Base-by-base conservation (phyloP, 64 coral and sea anemone species). In the Exaiptasia diaphana region DNA sequence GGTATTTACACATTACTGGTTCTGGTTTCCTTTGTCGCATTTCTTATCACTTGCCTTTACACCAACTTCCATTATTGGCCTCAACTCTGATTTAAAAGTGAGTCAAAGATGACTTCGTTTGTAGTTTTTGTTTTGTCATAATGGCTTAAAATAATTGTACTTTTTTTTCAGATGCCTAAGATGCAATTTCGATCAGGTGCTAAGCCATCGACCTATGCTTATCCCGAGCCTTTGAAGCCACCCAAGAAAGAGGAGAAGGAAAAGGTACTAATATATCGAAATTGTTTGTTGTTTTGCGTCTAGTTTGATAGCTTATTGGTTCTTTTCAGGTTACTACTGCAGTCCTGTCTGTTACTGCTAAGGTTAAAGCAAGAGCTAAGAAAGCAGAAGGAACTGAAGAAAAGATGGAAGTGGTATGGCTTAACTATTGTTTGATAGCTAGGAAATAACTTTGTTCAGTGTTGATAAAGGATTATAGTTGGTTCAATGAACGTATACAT, bases 221-320 rank as follows among this genome's bases (percentile, higher is more conserved):
- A 97, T 48, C 93, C 88, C 0, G 93, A 97, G 39, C 82, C 93
- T 7, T 79, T 97, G 0, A 97, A 97, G 53, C 93, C 93, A 11
- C 93, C 93, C 0, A 97, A 97, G 79, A 97, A 97, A 80, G 93
- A 97, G 48, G 93, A 97, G 38, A 97, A 91, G 43, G 93, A 97
- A 58, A 97, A 97, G 88, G 93, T 97, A 61, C 38, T 31, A 4
- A 74, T 22, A 58, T 23, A 24, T 3, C 21, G 10, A 18, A n/a
- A 17, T 9, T 4, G 14, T 17, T 4, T 2, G 45, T 9, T 11
- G 17, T 26, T 30, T 22, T 43, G 72, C 29, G 8, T 50, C 8
- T 1, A 39, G 9, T 25, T 61, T 9, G 1, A 26, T 35, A 10
- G 32, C 29, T 59, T 5, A 32, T 74, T 64, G 29, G 1, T 10